These are phyloP conservation scores for Sclerurus mexicanus DNA, from an alignment of 2,113 vertebrate genomes.

Conservation along the genomic window DNA sequence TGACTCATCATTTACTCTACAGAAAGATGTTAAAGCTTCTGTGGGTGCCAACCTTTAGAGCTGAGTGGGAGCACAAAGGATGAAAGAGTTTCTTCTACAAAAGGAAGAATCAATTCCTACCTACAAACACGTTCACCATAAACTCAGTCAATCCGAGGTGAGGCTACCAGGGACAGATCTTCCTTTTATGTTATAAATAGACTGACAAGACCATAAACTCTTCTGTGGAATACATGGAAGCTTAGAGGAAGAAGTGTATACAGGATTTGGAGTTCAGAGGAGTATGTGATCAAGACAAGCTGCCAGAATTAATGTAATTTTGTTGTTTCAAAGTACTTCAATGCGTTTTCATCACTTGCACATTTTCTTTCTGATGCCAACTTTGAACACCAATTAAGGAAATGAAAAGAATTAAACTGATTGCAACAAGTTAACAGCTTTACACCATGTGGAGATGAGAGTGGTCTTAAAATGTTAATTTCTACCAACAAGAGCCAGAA, in stretches of 20 bases:
- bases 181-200: background rate
- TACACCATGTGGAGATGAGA: background rate
- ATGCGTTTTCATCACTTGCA: background rate
- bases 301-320: background rate
- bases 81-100: background rate
- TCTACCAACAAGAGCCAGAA: background rate
- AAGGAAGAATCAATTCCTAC: background rate
- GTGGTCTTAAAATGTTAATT: background rate
- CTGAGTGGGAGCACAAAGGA: background rate
- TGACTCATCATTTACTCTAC: background rate
- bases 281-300: background rate
- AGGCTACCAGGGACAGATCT: background rate
- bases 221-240: background rate
- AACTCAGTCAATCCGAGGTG: fast-evolving
- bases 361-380: background rate
- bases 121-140: background rate
- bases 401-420: constrained; percentile 35
- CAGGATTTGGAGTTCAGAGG: background rate
- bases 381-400: constrained; percentile 14
- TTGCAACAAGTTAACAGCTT: constrained; percentile 26
- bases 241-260: background rate
- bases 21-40: background rate
- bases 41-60: background rate
- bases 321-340: background rate
- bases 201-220: background rate